Base-by-base conservation (phyloP, 2,888 invertebrate species). In the Latrodectus hesperus region DNA sequence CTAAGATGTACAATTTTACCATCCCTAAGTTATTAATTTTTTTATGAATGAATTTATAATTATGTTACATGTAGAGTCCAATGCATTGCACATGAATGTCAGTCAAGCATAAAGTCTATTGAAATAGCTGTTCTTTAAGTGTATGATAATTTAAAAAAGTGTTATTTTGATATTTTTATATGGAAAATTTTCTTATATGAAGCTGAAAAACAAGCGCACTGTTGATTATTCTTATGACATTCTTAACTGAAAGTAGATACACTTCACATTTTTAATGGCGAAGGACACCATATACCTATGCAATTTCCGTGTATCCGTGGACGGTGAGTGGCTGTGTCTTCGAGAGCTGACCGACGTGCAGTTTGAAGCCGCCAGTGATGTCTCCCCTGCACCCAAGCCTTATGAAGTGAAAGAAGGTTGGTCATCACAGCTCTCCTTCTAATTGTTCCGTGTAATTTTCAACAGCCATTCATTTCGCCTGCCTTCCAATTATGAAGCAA, bases 251-350 rank as follows among this genome's bases (percentile, higher is more conserved):
- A 17, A 14, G 4, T 49, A n/a, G 60, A 51, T 67, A 22, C 17
- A 64, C 55, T 70, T 9, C 10, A 17, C 6, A 68, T 55, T 49
- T 22, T 53, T n/a, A 64, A 93, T 93, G 93, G 98, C 97, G 73
- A 97, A 98, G 93, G 98, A 98, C 92, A 98, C 98, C 84, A 98
- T 98, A 91, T 98, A 98, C 93, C 93, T 98, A 92, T 98, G 98
- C 94, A 98, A 98, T 93, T 98, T 98, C 93, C 96, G 98, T 85
- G 98, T 98, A 9, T 98, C 98, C 78, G 98, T 98, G 70, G 98
- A 98, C 91, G 98, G 98, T 88, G 98, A 98, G 92, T 98, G 98
- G 98, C 94, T 98, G 87, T 98, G 98, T 92, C 93, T 98, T 84
- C 96, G 97, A 92, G 98, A 98, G 92, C 93, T 98, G 88, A 96